Evolutionary conservation across 2,797 vertebrate species (phyloP).

Genomic region (Sorex maritimensis): DNA sequence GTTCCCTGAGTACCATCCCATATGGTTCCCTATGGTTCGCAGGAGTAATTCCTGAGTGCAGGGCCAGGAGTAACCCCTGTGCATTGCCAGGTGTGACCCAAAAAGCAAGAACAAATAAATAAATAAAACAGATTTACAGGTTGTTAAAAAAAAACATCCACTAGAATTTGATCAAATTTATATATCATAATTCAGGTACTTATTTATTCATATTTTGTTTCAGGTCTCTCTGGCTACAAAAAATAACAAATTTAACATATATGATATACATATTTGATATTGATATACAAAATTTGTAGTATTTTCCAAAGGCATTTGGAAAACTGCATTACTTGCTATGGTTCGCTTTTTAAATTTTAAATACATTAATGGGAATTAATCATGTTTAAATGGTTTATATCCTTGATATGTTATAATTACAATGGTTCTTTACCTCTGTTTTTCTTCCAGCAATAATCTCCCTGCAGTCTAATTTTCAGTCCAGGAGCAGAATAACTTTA

Average conservation of each 20-base stretch:
- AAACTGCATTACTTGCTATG: neutral
- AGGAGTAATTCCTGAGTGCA: too few species aligned
- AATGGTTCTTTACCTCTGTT: neutral
- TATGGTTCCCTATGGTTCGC: too few species aligned
- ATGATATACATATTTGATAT: neutral
- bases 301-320: neutral
- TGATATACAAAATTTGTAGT: neutral
- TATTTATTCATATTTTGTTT: constrained; percentile 20
- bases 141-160: neutral
- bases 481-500: neutral
- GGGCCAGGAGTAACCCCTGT: too few species aligned
- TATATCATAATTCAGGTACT: neutral
- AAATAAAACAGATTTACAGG: too few species aligned
- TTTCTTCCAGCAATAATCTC: neutral
- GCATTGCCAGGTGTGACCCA: too few species aligned
- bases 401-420: neutral
- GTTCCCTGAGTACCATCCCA: too few species aligned
- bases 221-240: neutral
- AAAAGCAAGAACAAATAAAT: too few species aligned
- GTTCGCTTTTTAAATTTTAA: too few species aligned
- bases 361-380: neutral
- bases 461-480: neutral
- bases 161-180: constrained; percentile 44
- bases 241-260: neutral
- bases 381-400: neutral